A percentile compares a stretch with the other conserved stretches of the same genome.
Evolutionary conservation across 2,113 vertebrate species (phyloP).

Genomic region (Hippocampus guttulatus): DNA sequence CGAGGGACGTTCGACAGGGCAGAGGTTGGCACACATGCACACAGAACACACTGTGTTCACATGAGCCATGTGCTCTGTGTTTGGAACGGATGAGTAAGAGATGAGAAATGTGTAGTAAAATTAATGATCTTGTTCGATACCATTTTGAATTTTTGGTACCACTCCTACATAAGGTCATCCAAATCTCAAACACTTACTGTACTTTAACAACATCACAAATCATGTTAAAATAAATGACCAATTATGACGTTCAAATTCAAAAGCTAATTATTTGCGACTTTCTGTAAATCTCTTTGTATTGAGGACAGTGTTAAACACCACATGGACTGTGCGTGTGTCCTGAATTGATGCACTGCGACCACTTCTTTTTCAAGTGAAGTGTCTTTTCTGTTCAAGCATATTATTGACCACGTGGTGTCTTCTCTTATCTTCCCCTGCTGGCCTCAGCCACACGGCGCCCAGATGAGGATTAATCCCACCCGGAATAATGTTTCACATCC

Average conservation of each 20-base stretch:
- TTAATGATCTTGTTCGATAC: not conserved
- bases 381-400: constrained; percentile 46
- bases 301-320: not conserved
- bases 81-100: not conserved
- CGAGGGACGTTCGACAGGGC: constrained; percentile 53
- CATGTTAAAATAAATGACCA: no score
- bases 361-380: not conserved
- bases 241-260: no score
- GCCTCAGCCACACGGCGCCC: constrained; percentile 52
- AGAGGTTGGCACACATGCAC: constrained; percentile 29
- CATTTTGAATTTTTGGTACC: not conserved
- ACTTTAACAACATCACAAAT: no score
- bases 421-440: constrained; percentile 60
- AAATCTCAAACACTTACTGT: not conserved
- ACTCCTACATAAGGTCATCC: not conserved
- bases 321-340: constrained; percentile 9
- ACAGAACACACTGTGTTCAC: constrained; percentile 18
- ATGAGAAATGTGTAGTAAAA: not conserved
- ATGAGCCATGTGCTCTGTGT: not conserved
- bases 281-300: not conserved
- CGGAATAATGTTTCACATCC: constrained; percentile 67
- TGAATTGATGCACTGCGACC: constrained; percentile 15
- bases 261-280: not conserved
- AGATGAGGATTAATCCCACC: constrained; percentile 68
- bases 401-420: constrained; percentile 53